A percentile compares a stretch with the other conserved stretches of the same genome.
Conservation (phyloP, 1,140 invertebrate genomes). For the Samia ricini region DNA sequence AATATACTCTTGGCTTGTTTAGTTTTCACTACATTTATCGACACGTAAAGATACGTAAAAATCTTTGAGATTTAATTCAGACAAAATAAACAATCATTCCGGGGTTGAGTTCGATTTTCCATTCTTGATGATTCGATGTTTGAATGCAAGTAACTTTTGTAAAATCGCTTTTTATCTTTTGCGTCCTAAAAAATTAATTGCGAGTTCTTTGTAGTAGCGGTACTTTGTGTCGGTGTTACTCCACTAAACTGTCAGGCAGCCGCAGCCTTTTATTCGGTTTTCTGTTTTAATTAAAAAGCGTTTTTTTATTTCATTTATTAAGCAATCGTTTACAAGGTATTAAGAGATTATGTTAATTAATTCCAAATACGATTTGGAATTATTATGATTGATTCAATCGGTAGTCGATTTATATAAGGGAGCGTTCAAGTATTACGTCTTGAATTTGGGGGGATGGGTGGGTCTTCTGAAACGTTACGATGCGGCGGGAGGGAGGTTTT, state of each 20-base stretch:
- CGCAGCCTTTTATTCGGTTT: slow-evolving; percentile 21
- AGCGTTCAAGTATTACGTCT: too few relatives aligned
- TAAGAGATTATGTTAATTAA: slow-evolving; percentile 20
- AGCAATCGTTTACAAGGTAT: slow-evolving; percentile 13
- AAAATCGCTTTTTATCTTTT: slow-evolving; percentile 14
- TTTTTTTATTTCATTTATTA: slow-evolving; percentile 17
- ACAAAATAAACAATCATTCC: neutral
- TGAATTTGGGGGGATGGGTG: too few relatives aligned
- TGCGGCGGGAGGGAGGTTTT: too few relatives aligned
- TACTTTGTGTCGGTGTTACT: slow-evolving; percentile 12
- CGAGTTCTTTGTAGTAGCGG: slow-evolving; percentile 13
- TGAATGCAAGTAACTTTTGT: slow-evolving; percentile 8
- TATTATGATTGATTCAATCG: slow-evolving; percentile 16
- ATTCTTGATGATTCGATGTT: slow-evolving; percentile 6
- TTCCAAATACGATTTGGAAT: slow-evolving; percentile 23
- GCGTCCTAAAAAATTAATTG: slow-evolving; percentile 20
- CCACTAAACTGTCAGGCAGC: slow-evolving; percentile 16
- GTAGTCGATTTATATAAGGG: too few relatives aligned
- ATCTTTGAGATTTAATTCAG: too few relatives aligned
- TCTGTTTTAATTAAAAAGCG: slow-evolving; percentile 31
- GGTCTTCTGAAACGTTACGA: too few relatives aligned
- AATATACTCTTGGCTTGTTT: too few relatives aligned
- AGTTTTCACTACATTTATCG: too few relatives aligned
- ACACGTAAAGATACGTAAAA: too few relatives aligned
- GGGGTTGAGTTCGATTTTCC: slow-evolving; percentile 5